phyloP scores from a whole-genome alignment of 2,113 vertebrate genomes.

The Alexandromys fortis region DNA sequence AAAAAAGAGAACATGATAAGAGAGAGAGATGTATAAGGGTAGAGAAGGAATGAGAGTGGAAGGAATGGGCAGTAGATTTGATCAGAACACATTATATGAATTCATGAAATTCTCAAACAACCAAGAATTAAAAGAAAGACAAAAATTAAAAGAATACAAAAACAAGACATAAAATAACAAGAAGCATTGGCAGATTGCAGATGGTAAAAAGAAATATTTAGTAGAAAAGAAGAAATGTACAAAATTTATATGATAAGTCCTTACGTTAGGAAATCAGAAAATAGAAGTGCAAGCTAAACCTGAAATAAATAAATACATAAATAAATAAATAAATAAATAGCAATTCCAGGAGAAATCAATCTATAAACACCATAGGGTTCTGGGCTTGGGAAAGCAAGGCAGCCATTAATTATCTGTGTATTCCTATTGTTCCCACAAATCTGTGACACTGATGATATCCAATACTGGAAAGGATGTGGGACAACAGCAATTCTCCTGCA shows the following conservation, averaged over 20 bases:
- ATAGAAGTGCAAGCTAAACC: not conserved
- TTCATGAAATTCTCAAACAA: not conserved
- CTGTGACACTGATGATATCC: not conserved
- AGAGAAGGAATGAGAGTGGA: not conserved
- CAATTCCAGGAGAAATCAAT: not conserved
- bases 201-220: constrained; percentile 12
- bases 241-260: not conserved
- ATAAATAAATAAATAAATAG: not conserved
- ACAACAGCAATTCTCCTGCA: not conserved
- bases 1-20: not conserved
- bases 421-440: not conserved
- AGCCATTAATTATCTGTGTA: not conserved
- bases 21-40: not conserved
- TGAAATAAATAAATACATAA: not conserved
- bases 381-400: not conserved
- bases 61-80: not conserved
- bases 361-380: not conserved
- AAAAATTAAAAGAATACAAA: constrained; percentile 2
- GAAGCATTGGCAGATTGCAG: not conserved
- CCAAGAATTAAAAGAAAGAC: not conserved
- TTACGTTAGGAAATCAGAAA: not conserved
- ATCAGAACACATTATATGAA: not conserved
- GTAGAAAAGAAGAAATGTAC: not conserved
- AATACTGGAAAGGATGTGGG: not conserved
- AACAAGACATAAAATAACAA: not conserved